Base-by-base conservation (phyloP, 2,113 vertebrate genomes). In the Larimichthys polyactis region DNA sequence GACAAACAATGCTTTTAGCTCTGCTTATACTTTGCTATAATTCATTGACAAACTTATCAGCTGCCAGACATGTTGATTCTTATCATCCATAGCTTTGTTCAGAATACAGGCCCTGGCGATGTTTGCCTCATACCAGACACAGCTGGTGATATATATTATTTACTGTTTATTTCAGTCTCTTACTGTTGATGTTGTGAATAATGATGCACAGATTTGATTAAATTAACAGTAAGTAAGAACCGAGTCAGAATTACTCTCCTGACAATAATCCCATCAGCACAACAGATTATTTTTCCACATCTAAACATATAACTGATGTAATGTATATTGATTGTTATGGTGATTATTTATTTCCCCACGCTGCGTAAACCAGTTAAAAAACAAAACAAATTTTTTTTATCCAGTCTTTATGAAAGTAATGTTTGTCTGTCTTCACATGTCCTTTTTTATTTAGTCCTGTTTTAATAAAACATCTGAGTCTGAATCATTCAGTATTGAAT, bases 21-120 rank as follows among this genome's bases (percentile, higher is more conserved):
- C 43, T 51, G 19, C 46, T 44, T 40, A 12, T 43, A 52, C 79
- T 60, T 68, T 68, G n/a, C 29, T 43, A 3, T 78, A 20, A 76
- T 59, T 78, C 14, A 82, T 62, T 57, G 7, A 85, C 63, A 70
- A 76, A 49, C 3, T 12, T 3, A 15, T 68, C 71, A 75, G 71
- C 79, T 86, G 54, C 63, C 55, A 77, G 17, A 71, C 32, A 70
- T 87, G 71, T 81, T 65, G 5, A 40, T 20, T 27, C 11, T 44
- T 55, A 51, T 54, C 29, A 71, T 71, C 6, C 19, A 49, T 17
- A 11, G 40, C 29, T 59, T 71, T 54, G 14, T 69, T 49, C 1
- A 70, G 7, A 72, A 20, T n/a, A 32, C 19, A 63, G 6, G 15
- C 55, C 5, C 17, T 27, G 2, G 11, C 62, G 5, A 6, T 46